Conservation (phyloP, 2,888 invertebrate genomes). For the Apamea monoglypha region DNA sequence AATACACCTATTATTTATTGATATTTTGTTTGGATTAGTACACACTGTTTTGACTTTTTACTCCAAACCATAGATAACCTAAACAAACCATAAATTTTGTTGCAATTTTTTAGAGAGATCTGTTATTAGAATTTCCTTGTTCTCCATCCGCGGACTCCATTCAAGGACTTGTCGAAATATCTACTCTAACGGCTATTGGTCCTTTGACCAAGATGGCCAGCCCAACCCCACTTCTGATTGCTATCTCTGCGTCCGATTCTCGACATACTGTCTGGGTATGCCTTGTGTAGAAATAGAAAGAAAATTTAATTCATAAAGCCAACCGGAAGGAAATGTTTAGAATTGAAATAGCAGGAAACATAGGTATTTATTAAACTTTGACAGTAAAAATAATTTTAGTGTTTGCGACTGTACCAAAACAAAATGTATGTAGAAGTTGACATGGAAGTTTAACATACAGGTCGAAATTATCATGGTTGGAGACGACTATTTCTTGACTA, state of each 20-base stretch:
- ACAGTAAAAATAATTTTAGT: too few species aligned
- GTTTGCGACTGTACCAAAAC: too few species aligned
- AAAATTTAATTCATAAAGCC: too few species aligned
- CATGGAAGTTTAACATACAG: too few species aligned
- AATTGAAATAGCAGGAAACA: too few species aligned
- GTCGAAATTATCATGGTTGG: too few species aligned
- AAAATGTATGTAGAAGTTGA: too few species aligned
- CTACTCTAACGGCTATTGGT: neutral
- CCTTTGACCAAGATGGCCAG: neutral
- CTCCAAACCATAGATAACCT: neutral
- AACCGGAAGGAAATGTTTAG: too few species aligned
- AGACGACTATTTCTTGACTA: too few species aligned
- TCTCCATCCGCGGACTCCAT: neutral
- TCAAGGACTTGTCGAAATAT: neutral
- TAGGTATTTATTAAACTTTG: too few species aligned
- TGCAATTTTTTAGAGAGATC: neutral
- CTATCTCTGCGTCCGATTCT: neutral
- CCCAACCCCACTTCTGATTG: neutral
- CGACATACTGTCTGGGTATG: neutral
- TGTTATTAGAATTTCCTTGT: neutral
- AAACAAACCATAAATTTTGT: neutral
- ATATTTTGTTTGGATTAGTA: neutral
- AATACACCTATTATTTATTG: too few species aligned
- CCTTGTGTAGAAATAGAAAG: neutral
- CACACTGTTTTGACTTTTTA: constrained; percentile 18